Percentiles rank a stretch among this genome's conserved stretches.
Evolutionary conservation across 2,888 invertebrate genomes (phyloP).

Genomic region (Cyrtodaria siliqua): DNA sequence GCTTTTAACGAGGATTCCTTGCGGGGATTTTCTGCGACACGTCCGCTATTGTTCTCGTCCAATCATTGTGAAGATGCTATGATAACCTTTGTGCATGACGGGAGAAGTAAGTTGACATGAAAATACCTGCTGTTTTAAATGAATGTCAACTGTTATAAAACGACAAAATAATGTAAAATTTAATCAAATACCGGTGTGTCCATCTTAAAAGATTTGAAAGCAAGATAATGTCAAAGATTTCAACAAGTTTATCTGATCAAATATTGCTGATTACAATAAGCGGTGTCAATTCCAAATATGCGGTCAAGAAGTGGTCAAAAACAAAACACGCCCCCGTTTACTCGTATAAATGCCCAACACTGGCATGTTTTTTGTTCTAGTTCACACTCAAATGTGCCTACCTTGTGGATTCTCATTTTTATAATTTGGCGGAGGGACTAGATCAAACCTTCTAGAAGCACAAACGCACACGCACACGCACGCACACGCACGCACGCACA

Average conservation of each 20-base stretch:
- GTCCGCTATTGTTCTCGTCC: conserved; percentile 52
- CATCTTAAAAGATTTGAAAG: conserved; percentile 13
- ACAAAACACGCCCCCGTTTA: too few relatives aligned
- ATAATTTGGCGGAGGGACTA: too few relatives aligned
- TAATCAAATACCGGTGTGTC: conserved; percentile 32
- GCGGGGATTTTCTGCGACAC: conserved; percentile 50
- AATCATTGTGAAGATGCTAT: conserved; percentile 49
- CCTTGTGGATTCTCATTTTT: too few relatives aligned
- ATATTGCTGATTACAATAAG: too few relatives aligned
- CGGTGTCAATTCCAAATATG: too few relatives aligned
- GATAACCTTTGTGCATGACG: conserved; percentile 58
- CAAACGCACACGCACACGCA: too few relatives aligned
- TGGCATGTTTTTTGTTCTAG: too few relatives aligned
- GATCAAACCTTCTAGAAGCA: too few relatives aligned
- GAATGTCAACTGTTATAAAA: conserved; percentile 23
- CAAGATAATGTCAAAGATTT: conserved; percentile 35
- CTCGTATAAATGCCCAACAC: too few relatives aligned
- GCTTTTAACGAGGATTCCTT: conserved; percentile 45
- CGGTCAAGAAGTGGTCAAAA: too few relatives aligned
- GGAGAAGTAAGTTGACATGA: conserved; percentile 42
- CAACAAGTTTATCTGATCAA: conserved; percentile 3
- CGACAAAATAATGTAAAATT: conserved; percentile 25
- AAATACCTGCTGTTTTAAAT: conserved; percentile 56
- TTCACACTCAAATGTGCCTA: too few relatives aligned
- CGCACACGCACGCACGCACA: too few relatives aligned